Conservation (phyloP, 2,113 vertebrate genomes). For the Clupea harengus region DNA sequence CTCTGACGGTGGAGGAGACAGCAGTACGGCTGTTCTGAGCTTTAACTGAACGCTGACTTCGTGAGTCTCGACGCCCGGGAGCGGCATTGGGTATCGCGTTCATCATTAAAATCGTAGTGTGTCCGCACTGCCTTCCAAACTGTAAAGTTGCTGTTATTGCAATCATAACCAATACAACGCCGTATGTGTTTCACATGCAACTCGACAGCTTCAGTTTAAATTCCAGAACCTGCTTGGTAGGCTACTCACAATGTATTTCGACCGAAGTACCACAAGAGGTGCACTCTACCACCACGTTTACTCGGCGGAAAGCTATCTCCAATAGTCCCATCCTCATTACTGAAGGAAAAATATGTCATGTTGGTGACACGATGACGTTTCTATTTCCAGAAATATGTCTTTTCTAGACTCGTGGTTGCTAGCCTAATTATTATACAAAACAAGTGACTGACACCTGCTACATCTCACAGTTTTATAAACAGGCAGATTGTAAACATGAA, state of each 20-base stretch:
- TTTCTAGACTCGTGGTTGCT: neutral
- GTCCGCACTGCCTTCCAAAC: neutral
- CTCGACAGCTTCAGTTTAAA: neutral
- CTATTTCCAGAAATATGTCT: neutral
- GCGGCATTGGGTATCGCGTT: neutral
- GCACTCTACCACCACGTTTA: conserved; percentile 32
- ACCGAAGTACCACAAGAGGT: conserved; percentile 33
- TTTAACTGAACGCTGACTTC: neutral
- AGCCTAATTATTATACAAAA: neutral
- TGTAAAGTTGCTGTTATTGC: neutral
- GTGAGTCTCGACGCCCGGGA: neutral
- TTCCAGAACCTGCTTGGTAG: neutral
- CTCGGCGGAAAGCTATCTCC: neutral
- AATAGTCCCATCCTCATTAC: neutral
- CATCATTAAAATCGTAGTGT: neutral
- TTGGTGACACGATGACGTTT: conserved; percentile 12
- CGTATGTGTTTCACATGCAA: neutral
- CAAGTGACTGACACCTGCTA: neutral
- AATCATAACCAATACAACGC: neutral
- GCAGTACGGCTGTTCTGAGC: neutral
- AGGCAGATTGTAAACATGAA: neutral
- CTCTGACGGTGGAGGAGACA: neutral
- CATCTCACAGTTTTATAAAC: neutral
- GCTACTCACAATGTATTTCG: conserved; percentile 13
- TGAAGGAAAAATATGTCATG: neutral